Conservation (phyloP, 1,140 invertebrate species). For the Pogonognathellus flavescens region DNA sequence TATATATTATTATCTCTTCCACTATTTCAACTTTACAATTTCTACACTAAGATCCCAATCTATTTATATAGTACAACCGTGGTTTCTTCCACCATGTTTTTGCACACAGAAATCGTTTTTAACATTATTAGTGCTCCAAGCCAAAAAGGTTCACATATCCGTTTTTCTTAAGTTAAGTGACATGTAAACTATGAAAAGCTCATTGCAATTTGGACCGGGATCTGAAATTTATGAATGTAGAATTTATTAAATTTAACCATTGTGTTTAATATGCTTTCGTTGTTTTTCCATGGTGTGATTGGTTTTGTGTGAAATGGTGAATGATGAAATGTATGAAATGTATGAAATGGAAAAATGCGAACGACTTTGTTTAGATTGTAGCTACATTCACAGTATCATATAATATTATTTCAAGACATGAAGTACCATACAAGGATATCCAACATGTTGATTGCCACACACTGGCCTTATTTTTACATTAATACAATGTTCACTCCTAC, state of each 20-base stretch:
- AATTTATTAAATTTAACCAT: no score
- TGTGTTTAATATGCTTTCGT: no score
- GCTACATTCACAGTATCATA: conserved; percentile 47
- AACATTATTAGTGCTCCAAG: no score
- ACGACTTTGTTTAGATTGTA: conserved; percentile 25
- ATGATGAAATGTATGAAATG: neutral
- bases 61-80: neutral
- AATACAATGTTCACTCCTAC: conserved; percentile 48
- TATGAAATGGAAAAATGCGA: neutral
- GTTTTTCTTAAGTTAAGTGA: no score
- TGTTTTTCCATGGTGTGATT: neutral
- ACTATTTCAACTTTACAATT: neutral
- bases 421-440: conserved; percentile 58
- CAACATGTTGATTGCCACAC: conserved; percentile 64
- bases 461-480: conserved; percentile 53
- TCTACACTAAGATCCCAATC: conserved; percentile 8
- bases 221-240: no score
- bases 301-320: neutral
- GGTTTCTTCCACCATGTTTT: no score
- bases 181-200: no score
- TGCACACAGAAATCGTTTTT: no score
- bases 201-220: no score
- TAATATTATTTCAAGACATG: conserved; percentile 50
- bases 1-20: no score
- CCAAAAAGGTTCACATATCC: no score